A percentile compares a stretch with the other conserved stretches of the same genome.
Evolutionary conservation across 2,888 invertebrate genomes (phyloP).

Genomic region (Drosophila paranaensis): DNA sequence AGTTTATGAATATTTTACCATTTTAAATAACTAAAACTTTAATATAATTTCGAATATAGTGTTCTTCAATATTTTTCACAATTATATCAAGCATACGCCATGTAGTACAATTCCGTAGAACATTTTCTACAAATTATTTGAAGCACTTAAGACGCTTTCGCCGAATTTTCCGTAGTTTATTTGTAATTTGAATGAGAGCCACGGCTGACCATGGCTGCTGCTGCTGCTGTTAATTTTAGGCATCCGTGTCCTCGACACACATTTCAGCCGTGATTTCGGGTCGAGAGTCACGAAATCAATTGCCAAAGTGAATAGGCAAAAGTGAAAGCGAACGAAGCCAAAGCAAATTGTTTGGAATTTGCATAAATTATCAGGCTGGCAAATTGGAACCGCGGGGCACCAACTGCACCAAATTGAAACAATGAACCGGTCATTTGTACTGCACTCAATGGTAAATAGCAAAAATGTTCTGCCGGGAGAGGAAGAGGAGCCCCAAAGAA

Average conservation of each 20-base stretch:
- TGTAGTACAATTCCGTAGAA: background rate
- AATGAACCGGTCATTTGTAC: slow-evolving; percentile 54
- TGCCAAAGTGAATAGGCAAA: slow-evolving; percentile 57
- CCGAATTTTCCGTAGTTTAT: slow-evolving; percentile 12
- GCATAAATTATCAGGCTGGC: slow-evolving; percentile 71
- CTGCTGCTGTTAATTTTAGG: slow-evolving; percentile 45
- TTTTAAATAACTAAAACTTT: too few species aligned
- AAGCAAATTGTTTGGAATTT: slow-evolving; percentile 58
- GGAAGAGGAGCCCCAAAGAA: slow-evolving; percentile 6
- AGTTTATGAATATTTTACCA: too few species aligned
- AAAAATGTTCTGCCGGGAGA: background rate
- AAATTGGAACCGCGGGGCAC: slow-evolving; percentile 60
- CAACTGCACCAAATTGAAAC: slow-evolving; percentile 64
- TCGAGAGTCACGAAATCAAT: slow-evolving; percentile 70
- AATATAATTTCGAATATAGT: too few species aligned
- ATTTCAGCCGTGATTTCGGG: slow-evolving; percentile 44
- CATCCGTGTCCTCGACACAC: slow-evolving; percentile 63
- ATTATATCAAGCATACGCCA: background rate
- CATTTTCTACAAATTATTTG: background rate
- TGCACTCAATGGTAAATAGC: slow-evolving; percentile 20
- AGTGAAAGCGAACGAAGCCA: slow-evolving; percentile 13
- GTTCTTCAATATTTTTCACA: too few species aligned
- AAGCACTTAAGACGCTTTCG: slow-evolving; percentile 1
- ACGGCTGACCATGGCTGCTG: slow-evolving; percentile 22
- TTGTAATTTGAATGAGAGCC: slow-evolving; percentile 6